These are phyloP conservation scores for Pyralis farinalis DNA, from an alignment of 2,888 invertebrate species.

Conservation along the genomic window DNA sequence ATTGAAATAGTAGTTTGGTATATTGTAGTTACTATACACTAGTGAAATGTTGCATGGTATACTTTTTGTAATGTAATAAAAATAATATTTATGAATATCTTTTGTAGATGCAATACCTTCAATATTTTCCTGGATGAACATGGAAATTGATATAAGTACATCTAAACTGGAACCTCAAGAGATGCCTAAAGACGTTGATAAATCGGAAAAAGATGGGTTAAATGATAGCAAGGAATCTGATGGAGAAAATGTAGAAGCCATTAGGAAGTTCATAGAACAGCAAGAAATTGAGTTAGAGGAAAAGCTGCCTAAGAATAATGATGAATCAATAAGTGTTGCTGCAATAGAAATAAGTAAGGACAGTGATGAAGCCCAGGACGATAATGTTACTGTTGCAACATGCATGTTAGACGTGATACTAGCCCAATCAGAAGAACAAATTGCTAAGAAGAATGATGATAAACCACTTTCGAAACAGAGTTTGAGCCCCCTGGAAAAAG, in stretches of 20 bases:
- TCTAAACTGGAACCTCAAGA: constrained; percentile 28
- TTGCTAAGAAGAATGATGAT: constrained; percentile 29
- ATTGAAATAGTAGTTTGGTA: too few relatives aligned
- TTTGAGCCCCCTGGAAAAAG: constrained; percentile 36
- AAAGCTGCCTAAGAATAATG: not conserved
- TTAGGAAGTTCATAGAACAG: constrained; percentile 57
- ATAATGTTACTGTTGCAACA: constrained; percentile 40
- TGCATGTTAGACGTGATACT: constrained; percentile 63
- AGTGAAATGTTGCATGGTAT: too few relatives aligned
- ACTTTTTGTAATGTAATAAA: too few relatives aligned
- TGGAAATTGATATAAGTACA: constrained; percentile 15
- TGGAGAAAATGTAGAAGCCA: constrained; percentile 60
- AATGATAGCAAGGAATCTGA: constrained; percentile 46
- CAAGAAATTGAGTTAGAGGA: constrained; percentile 49
- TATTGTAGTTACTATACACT: too few relatives aligned
- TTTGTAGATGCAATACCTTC: constrained; percentile 85
- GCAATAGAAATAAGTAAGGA: constrained; percentile 17
- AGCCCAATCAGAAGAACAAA: constrained; percentile 46
- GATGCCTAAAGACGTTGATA: constrained; percentile 3
- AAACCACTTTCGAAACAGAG: constrained; percentile 26
- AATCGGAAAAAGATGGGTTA: constrained; percentile 21
- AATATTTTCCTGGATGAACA: constrained; percentile 83
- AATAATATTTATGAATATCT: constrained; percentile 4
- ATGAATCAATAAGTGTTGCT: not conserved
- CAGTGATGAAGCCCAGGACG: constrained; percentile 18